Evolutionary conservation across 2,797 vertebrate genomes (phyloP).

Genomic region (Poecilia velifera): DNA sequence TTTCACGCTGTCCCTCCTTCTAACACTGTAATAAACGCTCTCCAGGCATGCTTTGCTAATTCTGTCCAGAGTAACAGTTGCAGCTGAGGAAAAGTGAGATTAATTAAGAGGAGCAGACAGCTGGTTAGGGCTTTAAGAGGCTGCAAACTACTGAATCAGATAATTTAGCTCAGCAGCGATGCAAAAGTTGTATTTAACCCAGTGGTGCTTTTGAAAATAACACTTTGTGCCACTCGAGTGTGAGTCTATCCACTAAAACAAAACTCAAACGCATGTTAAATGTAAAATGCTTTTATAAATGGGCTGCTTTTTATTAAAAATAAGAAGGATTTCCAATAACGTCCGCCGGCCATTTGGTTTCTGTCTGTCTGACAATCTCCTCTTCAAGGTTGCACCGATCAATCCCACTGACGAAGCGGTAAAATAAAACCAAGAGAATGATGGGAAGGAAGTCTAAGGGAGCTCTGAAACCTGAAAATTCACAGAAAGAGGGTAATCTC

Average conservation of each 20-base stretch:
- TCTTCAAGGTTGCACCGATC: background rate
- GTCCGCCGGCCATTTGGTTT: background rate
- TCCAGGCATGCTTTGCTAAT: background rate
- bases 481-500: background rate
- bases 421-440: background rate
- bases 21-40: slow-evolving; percentile 11
- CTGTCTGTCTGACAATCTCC: background rate
- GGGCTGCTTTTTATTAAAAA: background rate
- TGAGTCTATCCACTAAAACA: background rate
- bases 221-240: background rate
- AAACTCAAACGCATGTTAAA: background rate
- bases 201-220: background rate
- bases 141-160: slow-evolving; percentile 18
- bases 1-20: slow-evolving; percentile 13
- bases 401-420: background rate
- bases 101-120: slow-evolving; percentile 38
- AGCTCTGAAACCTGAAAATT: background rate
- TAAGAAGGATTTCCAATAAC: background rate
- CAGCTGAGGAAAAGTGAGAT: slow-evolving; percentile 22
- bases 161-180: slow-evolving; percentile 15
- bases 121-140: slow-evolving; percentile 40
- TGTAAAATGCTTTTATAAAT: background rate
- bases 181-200: slow-evolving; percentile 12
- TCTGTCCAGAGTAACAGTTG: slow-evolving; percentile 23
- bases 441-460: background rate